Base-by-base conservation (phyloP, 2,113 vertebrate species). In the Suncus etruscus region DNA sequence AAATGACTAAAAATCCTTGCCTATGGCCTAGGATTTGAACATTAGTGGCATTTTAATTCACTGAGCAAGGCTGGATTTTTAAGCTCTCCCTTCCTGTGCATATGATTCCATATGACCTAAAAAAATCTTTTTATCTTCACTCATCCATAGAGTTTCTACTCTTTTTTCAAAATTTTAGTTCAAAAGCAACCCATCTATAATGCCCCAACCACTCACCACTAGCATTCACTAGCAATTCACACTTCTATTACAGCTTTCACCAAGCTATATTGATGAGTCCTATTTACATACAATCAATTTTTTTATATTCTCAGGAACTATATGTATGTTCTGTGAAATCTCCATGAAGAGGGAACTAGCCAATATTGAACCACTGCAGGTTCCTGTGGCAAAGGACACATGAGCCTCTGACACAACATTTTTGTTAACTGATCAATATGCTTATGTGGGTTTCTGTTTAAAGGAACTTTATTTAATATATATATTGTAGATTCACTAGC, bases 1-100 rank as follows among this genome's bases (percentile, higher is more conserved):
- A 47, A 69, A 72, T 80, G 86, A 15, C 29, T 91, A 29, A 63
- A 83, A 94, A 66, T 20, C 45, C 22, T 74, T 75, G 79, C 65
- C 65, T 58, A 29, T 80, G 50, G 47, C 66, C 78, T 31, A 83
- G 45, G 11, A 2, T 51, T 90, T 32, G 47, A 69, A 73, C n/a
- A 83, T 72, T 7, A 54, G 14, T 58, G 5, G 8, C 31, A 69
- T 47, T 45, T 80, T 58, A 24, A 25, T 32, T 50, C 12, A 3
- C 15, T 58, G 50, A 51, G 22, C 0, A 0, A 47, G 39, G 45
- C 48, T 39, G 15, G 45, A n/a, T 79, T 18, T 81, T 51, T 54
- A 48, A 70, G 39, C 45, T 7, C 5, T 25, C 24, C 45, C 3
- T 81, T 83, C 27, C 65, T 93, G 88, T 83, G 32, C 5, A 61